These are phyloP conservation scores for Myotis planiceps DNA, from an alignment of 2,797 vertebrate species.

Conservation along the genomic window DNA sequence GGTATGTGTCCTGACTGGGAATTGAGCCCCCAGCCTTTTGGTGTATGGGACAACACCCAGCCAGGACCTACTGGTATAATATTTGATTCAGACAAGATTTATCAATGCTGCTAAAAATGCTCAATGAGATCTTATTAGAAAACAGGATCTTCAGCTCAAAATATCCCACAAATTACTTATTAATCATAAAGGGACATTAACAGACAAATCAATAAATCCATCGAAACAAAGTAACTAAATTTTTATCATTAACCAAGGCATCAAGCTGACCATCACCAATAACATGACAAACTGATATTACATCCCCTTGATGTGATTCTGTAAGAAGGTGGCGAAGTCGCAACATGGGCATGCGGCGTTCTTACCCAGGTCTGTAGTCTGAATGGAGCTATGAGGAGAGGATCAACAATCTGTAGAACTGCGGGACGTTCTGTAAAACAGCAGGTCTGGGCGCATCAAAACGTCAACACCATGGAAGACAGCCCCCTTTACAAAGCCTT, in stretches of 20 bases:
- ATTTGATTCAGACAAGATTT: conserved; percentile 2
- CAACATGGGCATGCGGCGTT: neutral
- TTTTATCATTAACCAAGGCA: neutral
- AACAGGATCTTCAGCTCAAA: neutral
- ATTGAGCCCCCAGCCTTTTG: neutral
- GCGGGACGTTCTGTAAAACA: neutral
- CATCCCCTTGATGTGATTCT: neutral
- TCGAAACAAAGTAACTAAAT: neutral
- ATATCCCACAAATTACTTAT: neutral
- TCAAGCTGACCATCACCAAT: neutral
- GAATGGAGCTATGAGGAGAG: neutral
- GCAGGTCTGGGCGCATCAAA: neutral
- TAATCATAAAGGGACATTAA: conserved; percentile 42
- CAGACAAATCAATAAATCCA: neutral
- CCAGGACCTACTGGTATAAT: neutral
- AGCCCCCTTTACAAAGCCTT: neutral
- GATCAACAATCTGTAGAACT: neutral
- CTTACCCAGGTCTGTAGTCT: neutral
- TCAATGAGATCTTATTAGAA: neutral
- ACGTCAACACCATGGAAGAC: neutral
- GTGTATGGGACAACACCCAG: neutral
- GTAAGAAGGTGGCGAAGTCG: neutral
- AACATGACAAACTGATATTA: neutral
- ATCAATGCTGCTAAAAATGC: neutral
- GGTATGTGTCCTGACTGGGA: neutral